phyloP scores from a whole-genome alignment of 2,797 vertebrate species.

The Microctenopoma steveboyesi region DNA sequence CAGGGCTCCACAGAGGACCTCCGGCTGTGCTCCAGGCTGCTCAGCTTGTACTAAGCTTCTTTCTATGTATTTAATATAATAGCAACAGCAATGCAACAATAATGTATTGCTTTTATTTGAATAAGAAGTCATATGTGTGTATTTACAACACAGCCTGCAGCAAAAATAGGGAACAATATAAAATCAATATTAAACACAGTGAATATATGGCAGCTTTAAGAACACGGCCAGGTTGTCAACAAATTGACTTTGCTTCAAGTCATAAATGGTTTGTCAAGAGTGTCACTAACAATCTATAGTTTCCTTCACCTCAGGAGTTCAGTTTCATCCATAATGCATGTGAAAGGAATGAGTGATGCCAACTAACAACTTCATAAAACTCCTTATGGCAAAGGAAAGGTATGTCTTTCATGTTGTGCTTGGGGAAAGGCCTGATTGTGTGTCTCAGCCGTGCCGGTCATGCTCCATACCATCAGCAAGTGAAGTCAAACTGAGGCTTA shows the following conservation, averaged over 20 bases:
- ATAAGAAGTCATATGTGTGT: conserved; percentile 11
- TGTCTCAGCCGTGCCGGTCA: conserved; percentile 61
- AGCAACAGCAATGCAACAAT: conserved; percentile 19
- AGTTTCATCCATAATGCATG: conserved; percentile 69
- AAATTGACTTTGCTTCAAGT: conserved; percentile 68
- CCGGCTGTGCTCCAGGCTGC: conserved; percentile 61
- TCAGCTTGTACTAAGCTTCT: conserved; percentile 28
- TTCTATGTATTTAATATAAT: conserved; percentile 38
- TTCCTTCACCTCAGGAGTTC: conserved; percentile 66
- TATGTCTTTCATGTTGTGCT: conserved; percentile 40
- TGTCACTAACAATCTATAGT: conserved; percentile 62
- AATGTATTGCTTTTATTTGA: conserved; percentile 26
- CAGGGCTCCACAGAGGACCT: conserved; percentile 46
- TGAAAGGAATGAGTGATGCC: conserved; percentile 63
- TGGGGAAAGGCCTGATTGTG: conserved; percentile 41
- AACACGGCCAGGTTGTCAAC: conserved; percentile 57
- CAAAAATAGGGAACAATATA: conserved; percentile 24
- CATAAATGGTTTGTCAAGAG: conserved; percentile 61
- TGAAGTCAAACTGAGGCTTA: conserved; percentile 80
- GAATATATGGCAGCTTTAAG: conserved; percentile 56
- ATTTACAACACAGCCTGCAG: conserved; percentile 26
- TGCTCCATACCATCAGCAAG: conserved; percentile 73
- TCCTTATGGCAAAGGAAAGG: conserved; percentile 42
- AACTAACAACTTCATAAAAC: conserved; percentile 50
- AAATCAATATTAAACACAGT: conserved; percentile 64